Evolutionary conservation across 2,797 vertebrate genomes (phyloP).

Genomic region (Gallinago nigripennis): DNA sequence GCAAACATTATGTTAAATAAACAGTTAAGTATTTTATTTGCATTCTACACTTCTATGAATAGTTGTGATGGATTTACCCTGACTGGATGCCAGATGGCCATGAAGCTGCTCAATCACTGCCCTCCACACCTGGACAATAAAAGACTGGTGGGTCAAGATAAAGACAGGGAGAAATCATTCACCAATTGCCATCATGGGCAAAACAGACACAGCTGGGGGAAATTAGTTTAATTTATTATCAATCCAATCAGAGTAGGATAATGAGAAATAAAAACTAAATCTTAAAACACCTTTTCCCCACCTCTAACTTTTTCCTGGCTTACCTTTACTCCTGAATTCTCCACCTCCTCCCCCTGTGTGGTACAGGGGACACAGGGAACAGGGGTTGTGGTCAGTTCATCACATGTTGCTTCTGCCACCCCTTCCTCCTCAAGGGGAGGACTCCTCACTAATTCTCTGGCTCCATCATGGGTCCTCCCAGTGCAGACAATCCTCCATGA

Average conservation of each 20-base stretch:
- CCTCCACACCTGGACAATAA: neutral
- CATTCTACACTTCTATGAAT: neutral
- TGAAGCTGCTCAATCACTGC: neutral
- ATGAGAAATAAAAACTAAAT: neutral
- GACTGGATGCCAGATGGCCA: neutral
- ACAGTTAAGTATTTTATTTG: neutral
- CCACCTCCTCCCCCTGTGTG: neutral
- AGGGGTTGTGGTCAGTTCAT: neutral
- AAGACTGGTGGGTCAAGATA: neutral
- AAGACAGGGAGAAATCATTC: neutral
- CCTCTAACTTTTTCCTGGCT: neutral
- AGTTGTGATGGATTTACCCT: neutral
- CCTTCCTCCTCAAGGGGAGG: neutral
- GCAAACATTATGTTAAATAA: neutral
- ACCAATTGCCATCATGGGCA: rapidly evolving
- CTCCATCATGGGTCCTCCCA: no score
- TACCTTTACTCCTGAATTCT: neutral
- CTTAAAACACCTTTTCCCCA: neutral
- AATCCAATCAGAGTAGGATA: neutral
- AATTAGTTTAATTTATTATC: neutral
- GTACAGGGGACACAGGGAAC: neutral
- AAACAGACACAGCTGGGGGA: neutral
- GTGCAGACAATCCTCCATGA: neutral
- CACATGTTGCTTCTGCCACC: rapidly evolving
- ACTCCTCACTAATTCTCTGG: neutral